A percentile compares a stretch with the other conserved stretches of the same genome.
Evolutionary conservation across 2,113 vertebrate species (phyloP).

Genomic region (Boulengeromyrus knoepffleri): DNA sequence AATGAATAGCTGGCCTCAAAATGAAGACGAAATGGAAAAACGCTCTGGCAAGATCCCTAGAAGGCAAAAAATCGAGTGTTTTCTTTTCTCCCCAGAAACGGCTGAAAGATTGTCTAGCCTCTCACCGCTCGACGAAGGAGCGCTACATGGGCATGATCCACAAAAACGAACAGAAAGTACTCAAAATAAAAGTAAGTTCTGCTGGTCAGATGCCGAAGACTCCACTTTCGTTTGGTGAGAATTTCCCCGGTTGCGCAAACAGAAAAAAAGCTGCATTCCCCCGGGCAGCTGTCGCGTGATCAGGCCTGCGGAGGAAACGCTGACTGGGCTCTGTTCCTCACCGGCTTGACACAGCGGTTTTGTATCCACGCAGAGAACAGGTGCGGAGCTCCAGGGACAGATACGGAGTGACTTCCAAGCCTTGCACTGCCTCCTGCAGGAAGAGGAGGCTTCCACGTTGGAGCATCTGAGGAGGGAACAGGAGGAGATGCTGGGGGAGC

Average conservation of each 20-base stretch:
- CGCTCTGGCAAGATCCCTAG: background rate
- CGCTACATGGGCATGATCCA: conserved; percentile 49
- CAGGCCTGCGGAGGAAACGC: background rate
- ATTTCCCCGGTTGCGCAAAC: background rate
- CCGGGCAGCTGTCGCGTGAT: background rate
- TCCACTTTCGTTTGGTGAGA: background rate
- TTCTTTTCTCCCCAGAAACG: conserved; percentile 52
- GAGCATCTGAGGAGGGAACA: conserved; percentile 57
- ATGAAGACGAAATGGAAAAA: background rate
- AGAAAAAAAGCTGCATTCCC: background rate
- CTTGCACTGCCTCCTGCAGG: conserved; percentile 65
- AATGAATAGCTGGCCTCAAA: background rate
- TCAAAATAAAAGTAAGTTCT: conserved; percentile 59
- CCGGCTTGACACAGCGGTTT: background rate
- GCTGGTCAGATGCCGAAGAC: background rate
- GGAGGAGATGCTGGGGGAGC: conserved; percentile 46
- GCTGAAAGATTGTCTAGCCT: conserved; percentile 59
- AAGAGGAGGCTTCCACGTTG: conserved; percentile 61
- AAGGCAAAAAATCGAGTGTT: background rate
- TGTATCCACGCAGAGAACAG: conserved; percentile 35
- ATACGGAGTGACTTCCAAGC: conserved; percentile 63
- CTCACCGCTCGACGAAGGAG: conserved; percentile 49
- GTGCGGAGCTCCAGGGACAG: conserved; percentile 53
- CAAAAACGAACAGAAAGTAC: conserved; percentile 54
- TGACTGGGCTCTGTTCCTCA: background rate